Evolutionary conservation across 2,888 invertebrate species (phyloP).

Genomic region (Gordius sp.): DNA sequence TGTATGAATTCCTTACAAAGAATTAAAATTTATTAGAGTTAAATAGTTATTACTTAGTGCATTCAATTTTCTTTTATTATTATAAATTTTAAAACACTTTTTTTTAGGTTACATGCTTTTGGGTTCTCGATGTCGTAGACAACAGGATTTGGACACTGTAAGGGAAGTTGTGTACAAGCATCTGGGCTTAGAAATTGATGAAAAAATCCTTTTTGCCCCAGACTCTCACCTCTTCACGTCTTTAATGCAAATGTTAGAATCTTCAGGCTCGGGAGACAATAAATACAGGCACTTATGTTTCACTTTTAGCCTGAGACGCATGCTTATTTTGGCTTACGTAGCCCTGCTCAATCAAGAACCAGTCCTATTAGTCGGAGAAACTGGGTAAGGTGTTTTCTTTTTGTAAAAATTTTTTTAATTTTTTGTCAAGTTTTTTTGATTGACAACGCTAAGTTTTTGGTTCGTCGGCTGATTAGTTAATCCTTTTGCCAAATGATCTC

Average conservation of each 20-base stretch:
- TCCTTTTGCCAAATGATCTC: no score
- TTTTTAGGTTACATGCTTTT: constrained; percentile 51
- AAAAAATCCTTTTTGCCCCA: constrained; percentile 1
- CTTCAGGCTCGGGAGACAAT: not conserved
- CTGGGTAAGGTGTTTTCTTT: no score
- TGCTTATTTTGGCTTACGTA: constrained; percentile 39
- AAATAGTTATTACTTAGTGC: no score
- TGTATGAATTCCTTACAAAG: no score
- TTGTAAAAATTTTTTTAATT: no score
- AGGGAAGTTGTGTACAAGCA: constrained; percentile 29
- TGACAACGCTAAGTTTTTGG: no score
- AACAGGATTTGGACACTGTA: constrained; percentile 54
- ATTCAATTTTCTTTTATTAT: no score
- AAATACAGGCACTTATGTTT: constrained; percentile 35
- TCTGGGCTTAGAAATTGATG: not conserved
- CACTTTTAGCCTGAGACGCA: constrained; percentile 60
- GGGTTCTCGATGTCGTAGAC: constrained; percentile 61
- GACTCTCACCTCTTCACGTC: not conserved
- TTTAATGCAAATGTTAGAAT: not conserved
- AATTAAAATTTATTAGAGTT: no score
- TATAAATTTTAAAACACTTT: constrained; percentile 10
- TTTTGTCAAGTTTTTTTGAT: no score
- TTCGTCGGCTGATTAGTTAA: no score
- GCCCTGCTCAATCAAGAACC: constrained; percentile 73
- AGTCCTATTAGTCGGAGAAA: constrained; percentile 76